Percentiles rank a stretch among this genome's conserved stretches.
Conservation (phyloP, 2,888 invertebrate species). For the Xylophagus ater region DNA sequence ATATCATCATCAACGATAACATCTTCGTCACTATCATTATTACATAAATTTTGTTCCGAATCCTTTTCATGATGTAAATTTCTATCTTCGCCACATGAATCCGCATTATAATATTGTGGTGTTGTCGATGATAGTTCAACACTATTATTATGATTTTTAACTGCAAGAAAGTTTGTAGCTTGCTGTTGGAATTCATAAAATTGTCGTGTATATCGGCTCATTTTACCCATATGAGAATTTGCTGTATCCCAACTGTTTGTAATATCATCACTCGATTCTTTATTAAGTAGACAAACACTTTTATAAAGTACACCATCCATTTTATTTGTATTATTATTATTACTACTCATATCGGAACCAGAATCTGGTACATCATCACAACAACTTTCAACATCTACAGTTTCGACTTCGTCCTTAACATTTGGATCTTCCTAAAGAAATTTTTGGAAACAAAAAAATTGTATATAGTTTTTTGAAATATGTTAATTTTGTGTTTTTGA, state of each 20-base stretch:
- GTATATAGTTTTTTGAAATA: background rate
- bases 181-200: slow-evolving; percentile 1
- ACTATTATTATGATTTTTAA: slow-evolving; percentile 36
- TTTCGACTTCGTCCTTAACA: slow-evolving; percentile 51
- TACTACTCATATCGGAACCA: slow-evolving; percentile 28
- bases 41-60: slow-evolving; percentile 27
- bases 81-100: slow-evolving; percentile 32
- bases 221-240: slow-evolving; percentile 26
- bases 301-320: slow-evolving; percentile 35
- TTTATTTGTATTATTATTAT: slow-evolving; percentile 23
- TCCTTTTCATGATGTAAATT: slow-evolving; percentile 21
- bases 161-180: slow-evolving; percentile 20
- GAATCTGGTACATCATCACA: slow-evolving; percentile 39
- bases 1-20: slow-evolving; percentile 39
- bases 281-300: slow-evolving; percentile 36
- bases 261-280: slow-evolving; percentile 34
- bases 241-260: slow-evolving; percentile 28
- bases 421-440: slow-evolving; percentile 24
- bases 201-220: background rate
- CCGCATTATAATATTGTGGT: slow-evolving; percentile 37
- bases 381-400: slow-evolving; percentile 54
- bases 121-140: slow-evolving; percentile 38
- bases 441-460: background rate
- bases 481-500: no score
- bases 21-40: slow-evolving; percentile 39